These are phyloP conservation scores for Phasia obesa DNA, from an alignment of 2,888 invertebrate genomes.

Conservation along the genomic window DNA sequence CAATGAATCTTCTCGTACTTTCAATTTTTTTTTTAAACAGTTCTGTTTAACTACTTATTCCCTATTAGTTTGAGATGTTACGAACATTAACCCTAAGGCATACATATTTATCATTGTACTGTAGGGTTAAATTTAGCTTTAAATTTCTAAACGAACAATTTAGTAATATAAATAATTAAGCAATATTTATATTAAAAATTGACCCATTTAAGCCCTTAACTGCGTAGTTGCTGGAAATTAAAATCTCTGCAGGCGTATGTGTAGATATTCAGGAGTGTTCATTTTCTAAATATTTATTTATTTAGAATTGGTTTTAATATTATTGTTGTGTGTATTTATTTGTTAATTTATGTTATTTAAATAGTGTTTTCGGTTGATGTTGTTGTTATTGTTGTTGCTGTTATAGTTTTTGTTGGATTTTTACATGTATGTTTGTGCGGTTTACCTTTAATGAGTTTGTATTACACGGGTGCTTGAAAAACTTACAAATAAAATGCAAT, in stretches of 20 bases:
- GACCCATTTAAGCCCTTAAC: too few species aligned
- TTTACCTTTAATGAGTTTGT: slow-evolving; percentile 69
- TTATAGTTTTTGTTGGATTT: slow-evolving; percentile 37
- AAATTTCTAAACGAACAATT: too few species aligned
- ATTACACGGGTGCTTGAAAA: slow-evolving; percentile 62
- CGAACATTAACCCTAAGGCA: too few species aligned
- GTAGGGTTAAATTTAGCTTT: too few species aligned
- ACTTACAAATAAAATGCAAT: slow-evolving; percentile 59
- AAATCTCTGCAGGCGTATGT: not conserved
- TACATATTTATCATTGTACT: too few species aligned
- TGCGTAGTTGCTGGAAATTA: not conserved
- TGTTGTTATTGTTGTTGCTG: slow-evolving; percentile 5
- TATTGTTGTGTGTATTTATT: slow-evolving; percentile 62
- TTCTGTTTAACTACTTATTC: too few species aligned
- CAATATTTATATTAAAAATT: too few species aligned
- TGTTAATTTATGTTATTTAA: slow-evolving; percentile 67
- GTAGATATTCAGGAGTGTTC: not conserved
- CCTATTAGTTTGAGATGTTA: too few species aligned
- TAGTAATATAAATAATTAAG: too few species aligned
- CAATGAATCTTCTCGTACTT: too few species aligned
- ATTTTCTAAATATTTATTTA: slow-evolving; percentile 18
- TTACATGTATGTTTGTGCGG: slow-evolving; percentile 66
- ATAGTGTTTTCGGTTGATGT: slow-evolving; percentile 38
- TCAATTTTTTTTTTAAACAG: too few species aligned
- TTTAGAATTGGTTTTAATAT: slow-evolving; percentile 46